Evolutionary conservation across 2,113 vertebrate species (phyloP), one percentile per base, ranked within the genome.

Genomic region (Malurus elegans): DNA sequence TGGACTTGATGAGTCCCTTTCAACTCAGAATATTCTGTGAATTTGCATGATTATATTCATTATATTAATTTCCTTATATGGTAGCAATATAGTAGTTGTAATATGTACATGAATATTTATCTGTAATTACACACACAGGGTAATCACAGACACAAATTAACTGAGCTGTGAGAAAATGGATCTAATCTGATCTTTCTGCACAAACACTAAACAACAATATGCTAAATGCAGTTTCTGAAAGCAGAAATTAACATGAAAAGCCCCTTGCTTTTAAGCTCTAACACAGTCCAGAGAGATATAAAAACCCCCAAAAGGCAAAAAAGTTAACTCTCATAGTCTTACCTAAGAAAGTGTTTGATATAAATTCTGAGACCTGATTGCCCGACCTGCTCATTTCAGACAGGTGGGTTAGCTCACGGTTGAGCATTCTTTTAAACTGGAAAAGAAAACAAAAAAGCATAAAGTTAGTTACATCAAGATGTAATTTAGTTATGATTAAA

Each of bases 401-500:
- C 54, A 99, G 98, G 95, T 99, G 99, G 84, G 98, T 99, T 76
- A 99, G 98, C 96, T 99, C 99, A 92, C 99, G 98, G 96, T 99
- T 99, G 88, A 99, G 98, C 99, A 99, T 99, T 97, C 99, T 99
- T 97, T 99, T 99, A 97, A 99, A 99, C 99, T 99, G 97, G 51
- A 98, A 98, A 97, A 92, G 32, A 87, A 93, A 95, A 72, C 6
- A 66, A 86, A 64, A 73, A 54, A 69, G 7, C 0, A 0, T 16
- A 23, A 67, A 44, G 31, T 96, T 82, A 94, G 61, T 7, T 4
- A 36, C 44, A 71, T 36, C n/a, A 83, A 79, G 34, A 79, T 20
- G 23, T 58, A 64, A 51, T 92, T 93, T n/a, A 60, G 15, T 51
- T 76, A 56, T 29, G 13, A 42, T n/a, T 5, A 82, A 20, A 95